Evolutionary conservation across 2,888 invertebrate genomes (phyloP).

Genomic region (Eubasilissa splendida): DNA sequence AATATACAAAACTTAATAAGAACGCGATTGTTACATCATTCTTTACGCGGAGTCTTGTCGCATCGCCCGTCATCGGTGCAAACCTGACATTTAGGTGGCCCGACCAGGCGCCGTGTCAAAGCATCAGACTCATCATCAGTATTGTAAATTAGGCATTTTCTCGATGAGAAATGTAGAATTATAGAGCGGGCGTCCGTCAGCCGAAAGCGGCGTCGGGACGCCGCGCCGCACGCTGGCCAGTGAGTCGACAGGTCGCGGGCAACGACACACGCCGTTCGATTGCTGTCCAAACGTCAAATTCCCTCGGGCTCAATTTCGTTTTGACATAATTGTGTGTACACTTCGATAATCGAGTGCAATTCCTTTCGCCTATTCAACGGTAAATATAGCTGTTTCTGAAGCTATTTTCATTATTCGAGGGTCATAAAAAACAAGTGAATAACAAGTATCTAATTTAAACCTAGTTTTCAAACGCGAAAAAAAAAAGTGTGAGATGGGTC

Average conservation of each 20-base stretch:
- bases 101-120: background rate
- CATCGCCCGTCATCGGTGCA: too few relatives aligned
- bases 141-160: background rate
- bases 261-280: conserved; percentile 28
- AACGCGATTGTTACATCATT: too few relatives aligned
- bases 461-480: too few relatives aligned
- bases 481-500: background rate
- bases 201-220: conserved; percentile 28
- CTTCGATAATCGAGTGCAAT: conserved; percentile 16
- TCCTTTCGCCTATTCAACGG: conserved; percentile 15
- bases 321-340: conserved; percentile 8
- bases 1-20: too few relatives aligned
- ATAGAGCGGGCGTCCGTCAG: conserved; percentile 26
- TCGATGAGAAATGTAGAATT: background rate
- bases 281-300: conserved; percentile 24
- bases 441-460: too few relatives aligned
- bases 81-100: background rate
- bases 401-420: too few relatives aligned
- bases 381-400: background rate
- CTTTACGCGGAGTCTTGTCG: too few relatives aligned
- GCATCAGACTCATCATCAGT: background rate
- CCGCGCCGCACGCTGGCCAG: conserved; percentile 5
- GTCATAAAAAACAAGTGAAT: background rate
- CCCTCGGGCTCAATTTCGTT: conserved; percentile 17
- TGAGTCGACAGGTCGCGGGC: conserved; percentile 29